Base-by-base conservation (phyloP, 1,140 invertebrate genomes). In the Drosophila lini region DNA sequence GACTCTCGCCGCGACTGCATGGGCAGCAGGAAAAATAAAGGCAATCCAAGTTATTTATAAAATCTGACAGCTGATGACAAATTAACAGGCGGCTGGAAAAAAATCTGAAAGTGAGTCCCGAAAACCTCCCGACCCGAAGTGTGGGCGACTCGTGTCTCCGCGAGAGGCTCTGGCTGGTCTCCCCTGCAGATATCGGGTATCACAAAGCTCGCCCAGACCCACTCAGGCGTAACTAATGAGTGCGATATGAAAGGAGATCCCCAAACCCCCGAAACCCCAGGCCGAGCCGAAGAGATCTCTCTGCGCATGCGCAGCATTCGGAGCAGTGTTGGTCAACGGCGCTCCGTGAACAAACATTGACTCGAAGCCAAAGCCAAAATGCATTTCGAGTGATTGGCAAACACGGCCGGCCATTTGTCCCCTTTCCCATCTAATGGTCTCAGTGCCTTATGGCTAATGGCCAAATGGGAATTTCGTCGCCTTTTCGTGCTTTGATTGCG, bases 341-440 rank as follows among this genome's bases (percentile, higher is more conserved):
- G 19, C 19, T 19, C 19, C 19, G 19, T 19, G 19, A 19, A 19
- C 61, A 76, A 83, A 83, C 78, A 83, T 71, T 78, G 62, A 55
- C 38, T 36, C 15, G 62, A 68, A 28, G 52, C n/a, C 62, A 22
- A 10, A 44, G 65, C 65, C 42, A 32, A 67, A 86, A 86, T 86
- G 83, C 83, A 89, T 88, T 78, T 88, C 73, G 68, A 88, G 83
- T 88, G 84, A 83, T 86, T 83, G 80, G 80, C 76, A 88, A 88
- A 88, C 80, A 81, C 48, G 48, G 22, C 38, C 61, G 28, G 38
- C 67, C 60, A 64, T 64, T 76, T 63, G 64, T 62, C 41, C 70
- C 47, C 55, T 55, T 56, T 78, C 45, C 56, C 68, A 60, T 74
- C 42, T 65, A 74, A 64, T 74, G 62, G 36, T 34, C 38, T 19